Evolutionary conservation across 2,797 vertebrate genomes (phyloP).

Genomic region (Champsocephalus gunnari): DNA sequence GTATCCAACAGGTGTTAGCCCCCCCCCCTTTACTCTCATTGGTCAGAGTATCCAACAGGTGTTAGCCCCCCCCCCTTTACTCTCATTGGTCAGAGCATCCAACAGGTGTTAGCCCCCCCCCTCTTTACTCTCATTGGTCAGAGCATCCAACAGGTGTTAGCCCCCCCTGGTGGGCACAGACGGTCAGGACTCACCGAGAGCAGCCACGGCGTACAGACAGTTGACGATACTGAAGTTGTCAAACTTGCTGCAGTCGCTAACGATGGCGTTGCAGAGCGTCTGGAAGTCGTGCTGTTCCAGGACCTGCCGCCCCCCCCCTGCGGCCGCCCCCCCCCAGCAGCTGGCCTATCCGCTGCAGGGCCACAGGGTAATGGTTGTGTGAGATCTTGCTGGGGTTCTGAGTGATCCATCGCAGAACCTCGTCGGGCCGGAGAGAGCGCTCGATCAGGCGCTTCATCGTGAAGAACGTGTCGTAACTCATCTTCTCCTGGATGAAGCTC

Average conservation of each 20-base stretch:
- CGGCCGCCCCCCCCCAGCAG: constrained; percentile 67
- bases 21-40: no score
- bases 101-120: no score
- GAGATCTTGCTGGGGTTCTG: constrained; percentile 93
- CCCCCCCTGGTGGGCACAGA: no score
- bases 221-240: constrained; percentile 92
- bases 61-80: no score
- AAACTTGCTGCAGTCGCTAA: constrained; percentile 87
- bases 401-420: constrained; percentile 93
- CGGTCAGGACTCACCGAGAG: constrained; percentile 77
- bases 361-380: constrained; percentile 90
- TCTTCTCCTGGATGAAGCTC: constrained; percentile 92
- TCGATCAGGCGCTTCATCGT: constrained; percentile 94
- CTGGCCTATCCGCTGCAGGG: constrained; percentile 90
- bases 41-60: no score
- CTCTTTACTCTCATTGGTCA: no score
- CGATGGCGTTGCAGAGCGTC: constrained; percentile 83
- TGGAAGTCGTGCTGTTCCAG: constrained; percentile 85
- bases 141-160: no score
- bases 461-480: constrained; percentile 92
- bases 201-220: constrained; percentile 88
- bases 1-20: no score
- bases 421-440: constrained; percentile 88
- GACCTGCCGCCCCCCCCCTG: constrained; percentile 57
- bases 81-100: no score